Percentiles rank a stretch among this genome's conserved stretches.
Conservation (phyloP, 64 coral and sea anemone genomes). For the Porites australiensis region DNA sequence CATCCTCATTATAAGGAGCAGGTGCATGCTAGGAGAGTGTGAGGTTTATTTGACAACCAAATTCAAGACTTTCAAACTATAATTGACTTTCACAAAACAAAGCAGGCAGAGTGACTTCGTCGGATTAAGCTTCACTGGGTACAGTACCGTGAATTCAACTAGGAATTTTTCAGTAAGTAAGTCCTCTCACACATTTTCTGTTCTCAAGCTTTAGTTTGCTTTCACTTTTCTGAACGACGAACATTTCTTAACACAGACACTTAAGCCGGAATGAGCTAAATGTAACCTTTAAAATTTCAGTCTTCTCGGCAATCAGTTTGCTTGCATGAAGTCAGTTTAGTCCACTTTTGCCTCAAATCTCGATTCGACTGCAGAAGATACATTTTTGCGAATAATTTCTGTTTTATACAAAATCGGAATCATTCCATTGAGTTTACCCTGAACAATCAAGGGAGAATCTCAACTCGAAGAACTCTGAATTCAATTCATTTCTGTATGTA, state of each 20-base stretch:
- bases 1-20: neutral
- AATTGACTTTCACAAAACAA: slow-evolving; percentile 36
- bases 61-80: neutral
- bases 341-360: too few relatives aligned
- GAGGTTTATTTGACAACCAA: neutral
- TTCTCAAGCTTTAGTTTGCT: neutral
- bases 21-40: neutral
- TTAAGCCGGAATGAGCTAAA: neutral
- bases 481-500: too few relatives aligned
- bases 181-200: too few relatives aligned
- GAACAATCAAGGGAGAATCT: too few relatives aligned
- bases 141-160: neutral
- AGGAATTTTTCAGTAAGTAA: neutral
- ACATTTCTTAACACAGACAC: neutral
- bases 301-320: neutral
- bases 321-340: too few relatives aligned
- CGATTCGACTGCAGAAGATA: too few relatives aligned
- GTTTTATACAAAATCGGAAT: too few relatives aligned
- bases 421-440: too few relatives aligned
- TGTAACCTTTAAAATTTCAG: neutral
- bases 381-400: too few relatives aligned
- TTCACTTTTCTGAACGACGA: neutral
- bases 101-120: neutral
- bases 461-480: too few relatives aligned
- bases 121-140: neutral